Conservation (phyloP, 2,888 invertebrate genomes). For the Tigriopus californicus region DNA sequence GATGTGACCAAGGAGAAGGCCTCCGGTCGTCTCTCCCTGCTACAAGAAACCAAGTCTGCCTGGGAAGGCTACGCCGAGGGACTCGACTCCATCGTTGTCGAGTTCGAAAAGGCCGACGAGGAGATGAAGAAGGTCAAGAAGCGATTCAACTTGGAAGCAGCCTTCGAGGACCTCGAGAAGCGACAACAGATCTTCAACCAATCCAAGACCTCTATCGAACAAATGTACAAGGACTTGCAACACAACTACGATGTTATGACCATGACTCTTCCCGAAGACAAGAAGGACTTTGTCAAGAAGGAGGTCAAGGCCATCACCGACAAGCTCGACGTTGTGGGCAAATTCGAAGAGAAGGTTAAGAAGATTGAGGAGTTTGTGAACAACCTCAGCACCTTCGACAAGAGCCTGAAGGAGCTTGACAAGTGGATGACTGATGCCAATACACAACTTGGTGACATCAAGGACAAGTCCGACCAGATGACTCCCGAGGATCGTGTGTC, state of each 20-base stretch:
- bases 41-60: constrained; percentile 15
- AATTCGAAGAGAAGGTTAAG: constrained; percentile 19
- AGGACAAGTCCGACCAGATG: constrained; percentile 17
- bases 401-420: constrained; percentile 17
- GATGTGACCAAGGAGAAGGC: constrained; percentile 19
- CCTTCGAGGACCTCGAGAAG: constrained; percentile 19
- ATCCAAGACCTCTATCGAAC: constrained; percentile 17
- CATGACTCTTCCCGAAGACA: constrained; percentile 18
- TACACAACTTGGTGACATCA: constrained; percentile 19
- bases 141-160: constrained; percentile 12
- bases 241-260: constrained; percentile 17
- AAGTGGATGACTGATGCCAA: constrained; percentile 19
- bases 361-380: constrained; percentile 18
- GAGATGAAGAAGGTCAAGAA: constrained; percentile 16
- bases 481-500: constrained; percentile 20
- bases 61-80: constrained; percentile 15
- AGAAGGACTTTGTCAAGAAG: constrained; percentile 20
- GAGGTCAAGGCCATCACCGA: constrained; percentile 20
- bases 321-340: constrained; percentile 18
- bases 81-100: constrained; percentile 1
- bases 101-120: constrained; percentile 16
- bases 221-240: constrained; percentile 16
- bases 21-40: constrained; percentile 18
- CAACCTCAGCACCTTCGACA: constrained; percentile 18
- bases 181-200: constrained; percentile 20